phyloP scores from a whole-genome alignment of 2,113 vertebrate genomes.

The Mungos mungo region DNA sequence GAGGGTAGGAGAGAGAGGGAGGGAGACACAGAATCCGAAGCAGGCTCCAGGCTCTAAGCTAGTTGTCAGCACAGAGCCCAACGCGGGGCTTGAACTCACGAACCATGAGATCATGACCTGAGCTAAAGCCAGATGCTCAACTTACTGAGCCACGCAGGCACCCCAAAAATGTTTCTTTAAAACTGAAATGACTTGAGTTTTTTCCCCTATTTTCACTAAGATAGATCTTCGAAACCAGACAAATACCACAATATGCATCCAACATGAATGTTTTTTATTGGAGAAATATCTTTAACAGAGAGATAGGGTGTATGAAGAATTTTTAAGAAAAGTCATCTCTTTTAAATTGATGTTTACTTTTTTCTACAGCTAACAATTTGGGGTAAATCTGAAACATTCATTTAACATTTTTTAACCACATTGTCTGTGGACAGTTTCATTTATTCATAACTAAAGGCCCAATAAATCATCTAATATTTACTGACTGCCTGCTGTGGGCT shows the following conservation, averaged over 20 bases:
- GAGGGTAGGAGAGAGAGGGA: too few relatives aligned
- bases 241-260: neutral
- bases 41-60: too few relatives aligned
- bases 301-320: neutral
- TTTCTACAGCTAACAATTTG: slow-evolving; percentile 25
- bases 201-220: neutral
- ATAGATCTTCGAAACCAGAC: neutral
- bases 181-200: neutral
- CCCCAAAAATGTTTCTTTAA: neutral
- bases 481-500: neutral
- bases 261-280: slow-evolving; percentile 18
- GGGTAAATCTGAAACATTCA: neutral
- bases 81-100: too few relatives aligned
- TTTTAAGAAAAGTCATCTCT: neutral
- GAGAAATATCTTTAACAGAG: slow-evolving; percentile 49
- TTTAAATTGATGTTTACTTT: slow-evolving; percentile 8
- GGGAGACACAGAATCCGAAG: too few relatives aligned
- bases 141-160: too few relatives aligned
- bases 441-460: slow-evolving; percentile 16
- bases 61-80: too few relatives aligned
- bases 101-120: too few relatives aligned
- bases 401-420: slow-evolving; percentile 33
- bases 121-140: too few relatives aligned
- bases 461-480: slow-evolving; percentile 10
- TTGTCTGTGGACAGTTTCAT: slow-evolving; percentile 38